A percentile compares a stretch with the other conserved stretches of the same genome.
phyloP scores from a whole-genome alignment of 1,140 invertebrate species.

The Hyphantria cunea region DNA sequence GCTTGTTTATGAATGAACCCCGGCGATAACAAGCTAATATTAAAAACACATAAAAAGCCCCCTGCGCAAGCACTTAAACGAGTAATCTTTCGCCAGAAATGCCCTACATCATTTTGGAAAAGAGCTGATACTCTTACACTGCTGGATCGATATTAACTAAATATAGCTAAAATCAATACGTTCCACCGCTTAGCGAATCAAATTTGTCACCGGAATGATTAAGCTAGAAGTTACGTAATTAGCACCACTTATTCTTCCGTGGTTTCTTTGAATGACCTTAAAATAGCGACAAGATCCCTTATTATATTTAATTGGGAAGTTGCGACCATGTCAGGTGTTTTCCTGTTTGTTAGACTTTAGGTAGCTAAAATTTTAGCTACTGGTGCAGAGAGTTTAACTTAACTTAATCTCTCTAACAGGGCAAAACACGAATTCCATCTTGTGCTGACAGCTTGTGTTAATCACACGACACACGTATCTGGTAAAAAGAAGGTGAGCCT shows the following conservation, averaged over 20 bases:
- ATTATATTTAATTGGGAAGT: constrained; percentile 44
- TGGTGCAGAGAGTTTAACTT: constrained; percentile 39
- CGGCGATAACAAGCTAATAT: too few relatives aligned
- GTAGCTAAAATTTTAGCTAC: constrained; percentile 49
- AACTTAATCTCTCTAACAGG: constrained; percentile 41
- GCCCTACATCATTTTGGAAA: too few relatives aligned
- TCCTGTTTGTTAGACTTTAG: constrained; percentile 20
- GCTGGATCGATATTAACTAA: too few relatives aligned
- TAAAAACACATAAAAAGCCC: too few relatives aligned
- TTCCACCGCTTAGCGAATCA: constrained; percentile 21
- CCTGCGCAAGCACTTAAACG: too few relatives aligned
- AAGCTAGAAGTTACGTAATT: constrained; percentile 46
- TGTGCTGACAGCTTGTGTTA: constrained; percentile 46
- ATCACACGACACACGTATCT: too few relatives aligned
- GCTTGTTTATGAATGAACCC: too few relatives aligned
- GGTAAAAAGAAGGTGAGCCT: too few relatives aligned
- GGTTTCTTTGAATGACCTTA: constrained; percentile 43
- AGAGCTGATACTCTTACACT: too few relatives aligned
- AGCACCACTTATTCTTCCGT: constrained; percentile 43
- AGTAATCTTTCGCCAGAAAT: too few relatives aligned
- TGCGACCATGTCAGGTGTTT: constrained; percentile 39
- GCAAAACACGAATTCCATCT: constrained; percentile 46
- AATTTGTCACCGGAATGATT: constrained; percentile 46
- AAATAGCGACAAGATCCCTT: constrained; percentile 39
- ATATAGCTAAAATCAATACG: too few relatives aligned